These are phyloP conservation scores for Gallinago solitaria DNA, from an alignment of 2,797 vertebrate genomes.

Conservation along the genomic window DNA sequence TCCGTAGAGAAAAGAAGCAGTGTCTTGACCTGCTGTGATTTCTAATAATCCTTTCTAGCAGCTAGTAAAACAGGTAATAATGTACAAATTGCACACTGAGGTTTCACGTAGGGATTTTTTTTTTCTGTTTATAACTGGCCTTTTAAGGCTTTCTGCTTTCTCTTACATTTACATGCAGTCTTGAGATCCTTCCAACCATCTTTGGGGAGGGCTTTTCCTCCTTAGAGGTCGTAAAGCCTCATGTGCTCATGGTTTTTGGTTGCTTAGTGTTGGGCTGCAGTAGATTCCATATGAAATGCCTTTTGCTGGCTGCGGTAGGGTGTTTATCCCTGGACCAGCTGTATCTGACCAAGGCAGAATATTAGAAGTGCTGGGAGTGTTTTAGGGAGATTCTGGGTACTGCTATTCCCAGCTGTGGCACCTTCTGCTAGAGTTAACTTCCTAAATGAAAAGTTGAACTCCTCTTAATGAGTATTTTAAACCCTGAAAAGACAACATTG, in stretches of 20 bases:
- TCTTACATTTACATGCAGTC: background rate
- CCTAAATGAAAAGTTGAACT: background rate
- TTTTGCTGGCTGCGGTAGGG: background rate
- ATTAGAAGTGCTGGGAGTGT: background rate
- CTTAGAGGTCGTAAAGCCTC: background rate
- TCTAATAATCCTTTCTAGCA: background rate
- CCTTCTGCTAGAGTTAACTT: background rate
- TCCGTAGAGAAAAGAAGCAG: background rate
- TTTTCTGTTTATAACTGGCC: background rate
- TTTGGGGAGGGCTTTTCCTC: background rate
- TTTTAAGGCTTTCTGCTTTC: background rate
- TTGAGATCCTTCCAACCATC: background rate
- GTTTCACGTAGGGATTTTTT: background rate
- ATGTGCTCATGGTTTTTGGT: background rate
- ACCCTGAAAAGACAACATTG: background rate
- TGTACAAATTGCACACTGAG: background rate
- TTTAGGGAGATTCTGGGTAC: background rate
- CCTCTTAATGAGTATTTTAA: background rate
- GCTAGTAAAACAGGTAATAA: background rate
- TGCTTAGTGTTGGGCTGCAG: background rate
- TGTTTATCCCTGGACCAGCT: background rate
- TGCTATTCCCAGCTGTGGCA: background rate
- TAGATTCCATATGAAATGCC: background rate
- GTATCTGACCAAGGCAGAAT: background rate
- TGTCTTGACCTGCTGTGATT: conserved; percentile 8